phyloP scores from a whole-genome alignment of 2,113 vertebrate species.

The Tricholaema leucomelas region DNA sequence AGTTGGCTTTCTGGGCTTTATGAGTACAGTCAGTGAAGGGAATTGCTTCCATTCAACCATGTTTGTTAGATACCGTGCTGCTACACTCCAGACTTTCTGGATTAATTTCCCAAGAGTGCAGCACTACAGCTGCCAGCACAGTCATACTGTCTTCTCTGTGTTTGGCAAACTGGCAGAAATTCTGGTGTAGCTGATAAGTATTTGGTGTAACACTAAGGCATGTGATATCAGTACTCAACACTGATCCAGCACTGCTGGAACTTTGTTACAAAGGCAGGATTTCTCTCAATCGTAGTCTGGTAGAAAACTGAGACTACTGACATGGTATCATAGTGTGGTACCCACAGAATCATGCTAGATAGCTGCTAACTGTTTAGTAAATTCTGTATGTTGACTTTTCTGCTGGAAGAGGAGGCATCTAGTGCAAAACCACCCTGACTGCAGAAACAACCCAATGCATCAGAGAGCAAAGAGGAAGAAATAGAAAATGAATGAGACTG shows the following conservation, averaged over 20 bases:
- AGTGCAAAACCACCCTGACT: not conserved
- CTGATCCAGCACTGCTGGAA: not conserved
- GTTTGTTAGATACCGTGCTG: not conserved
- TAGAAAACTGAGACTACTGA: not conserved
- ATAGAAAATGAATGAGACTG: not conserved
- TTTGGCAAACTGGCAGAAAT: not conserved
- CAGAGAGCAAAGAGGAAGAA: not conserved
- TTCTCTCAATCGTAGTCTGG: not conserved
- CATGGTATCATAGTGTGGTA: not conserved
- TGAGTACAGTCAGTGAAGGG: not conserved
- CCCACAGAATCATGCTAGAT: not conserved
- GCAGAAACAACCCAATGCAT: not conserved
- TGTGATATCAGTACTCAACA: not conserved
- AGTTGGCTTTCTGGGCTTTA: too few species aligned
- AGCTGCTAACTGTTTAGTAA: not conserved
- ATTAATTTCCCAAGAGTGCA: not conserved
- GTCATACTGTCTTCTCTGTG: not conserved
- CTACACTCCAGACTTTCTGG: not conserved
- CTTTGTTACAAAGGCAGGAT: not conserved
- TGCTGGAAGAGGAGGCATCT: not conserved
- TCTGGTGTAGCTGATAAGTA: not conserved
- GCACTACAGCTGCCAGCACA: not conserved
- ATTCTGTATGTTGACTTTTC: not conserved
- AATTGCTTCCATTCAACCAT: accelerated
- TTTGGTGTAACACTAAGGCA: not conserved